Evolutionary conservation across 2,113 vertebrate species (phyloP), one percentile per base, ranked within the genome.

Genomic region (Lampris megalopsis): DNA sequence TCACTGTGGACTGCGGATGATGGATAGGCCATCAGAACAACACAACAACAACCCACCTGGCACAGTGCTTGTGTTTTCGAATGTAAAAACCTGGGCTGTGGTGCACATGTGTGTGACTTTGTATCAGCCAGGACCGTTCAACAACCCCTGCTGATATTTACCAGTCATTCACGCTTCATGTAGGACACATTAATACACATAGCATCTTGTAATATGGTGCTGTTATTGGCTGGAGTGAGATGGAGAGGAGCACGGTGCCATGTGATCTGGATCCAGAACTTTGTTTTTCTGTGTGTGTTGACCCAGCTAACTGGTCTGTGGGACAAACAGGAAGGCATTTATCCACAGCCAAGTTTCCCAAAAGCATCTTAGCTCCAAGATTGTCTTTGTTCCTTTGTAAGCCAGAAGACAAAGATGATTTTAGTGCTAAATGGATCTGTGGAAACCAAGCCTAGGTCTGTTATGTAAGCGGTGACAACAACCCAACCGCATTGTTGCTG

Each of bases 271-370:
- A 78, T 64, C 5, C 52, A 36, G 64, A 48, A 57, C 60, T 69
- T 77, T 81, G 80, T 74, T 77, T 58, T 63, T 73, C 59, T 75
- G 66, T 79, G 85, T 11, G 65, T 72, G 73, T 64, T 87, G 81
- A 90, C 89, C 83, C 79, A 71, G 75, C 84, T 67, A 82, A 81
- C 65, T 43, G 2, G 77, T 80, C 75, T 76, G 81, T 35, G 67
- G 64, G 73, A 84, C 77, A 83, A 87, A 92, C 88, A 91, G 84
- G 77, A 90, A 81, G 74, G 80, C 84, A 85, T 92, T 92, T 86
- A 91, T 88, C 79, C 64, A 3, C 36, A 50, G 88, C 89, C 91
- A 88, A 88, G 57, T 85, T 75, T 75, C 54, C 79, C 62, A 10
- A 80, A 79, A 79, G 71, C 68, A 77, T 68, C 74, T 77, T 82